Evolutionary conservation across 1,140 invertebrate species (phyloP).

Genomic region (Vollenhovia emeryi): DNA sequence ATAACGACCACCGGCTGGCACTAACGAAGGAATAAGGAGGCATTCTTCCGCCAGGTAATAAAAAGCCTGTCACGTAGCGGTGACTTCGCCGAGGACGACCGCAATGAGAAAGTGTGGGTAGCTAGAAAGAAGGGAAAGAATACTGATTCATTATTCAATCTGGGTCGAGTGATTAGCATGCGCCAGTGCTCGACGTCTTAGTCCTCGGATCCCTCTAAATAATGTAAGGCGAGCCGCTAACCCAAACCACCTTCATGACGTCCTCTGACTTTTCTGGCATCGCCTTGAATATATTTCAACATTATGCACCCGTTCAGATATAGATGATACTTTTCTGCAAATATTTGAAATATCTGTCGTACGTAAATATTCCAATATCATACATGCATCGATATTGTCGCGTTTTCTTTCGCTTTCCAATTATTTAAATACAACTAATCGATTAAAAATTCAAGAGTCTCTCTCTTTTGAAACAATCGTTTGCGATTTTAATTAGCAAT

Average conservation of each 20-base stretch:
- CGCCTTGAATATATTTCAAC: slow-evolving; percentile 41
- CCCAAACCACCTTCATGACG: slow-evolving; percentile 55
- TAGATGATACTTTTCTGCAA: not conserved
- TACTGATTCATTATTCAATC: slow-evolving; percentile 86
- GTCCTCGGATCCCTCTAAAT: slow-evolving; percentile 82
- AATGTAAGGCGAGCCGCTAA: slow-evolving; percentile 79
- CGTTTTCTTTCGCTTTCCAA: not conserved
- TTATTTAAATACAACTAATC: not conserved
- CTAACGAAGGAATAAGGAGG: slow-evolving; percentile 60
- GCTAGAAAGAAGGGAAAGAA: slow-evolving; percentile 80
- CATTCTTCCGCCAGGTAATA: slow-evolving; percentile 71
- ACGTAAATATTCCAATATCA: not conserved
- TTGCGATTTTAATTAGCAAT: not conserved
- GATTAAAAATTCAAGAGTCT: not conserved
- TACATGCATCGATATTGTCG: not conserved
- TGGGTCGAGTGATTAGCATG: slow-evolving; percentile 86
- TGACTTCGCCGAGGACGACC: slow-evolving; percentile 59
- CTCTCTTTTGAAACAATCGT: not conserved
- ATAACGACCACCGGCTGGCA: slow-evolving; percentile 52
- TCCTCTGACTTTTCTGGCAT: slow-evolving; percentile 22
- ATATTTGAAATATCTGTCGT: not conserved
- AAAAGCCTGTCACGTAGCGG: slow-evolving; percentile 83
- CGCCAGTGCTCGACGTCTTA: slow-evolving; percentile 79
- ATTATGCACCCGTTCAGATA: not conserved
- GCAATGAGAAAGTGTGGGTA: slow-evolving; percentile 65